Evolutionary conservation across 2,113 vertebrate genomes (phyloP), one percentile per base, ranked within the genome.

Genomic region (Andinoacara biseriatus): DNA sequence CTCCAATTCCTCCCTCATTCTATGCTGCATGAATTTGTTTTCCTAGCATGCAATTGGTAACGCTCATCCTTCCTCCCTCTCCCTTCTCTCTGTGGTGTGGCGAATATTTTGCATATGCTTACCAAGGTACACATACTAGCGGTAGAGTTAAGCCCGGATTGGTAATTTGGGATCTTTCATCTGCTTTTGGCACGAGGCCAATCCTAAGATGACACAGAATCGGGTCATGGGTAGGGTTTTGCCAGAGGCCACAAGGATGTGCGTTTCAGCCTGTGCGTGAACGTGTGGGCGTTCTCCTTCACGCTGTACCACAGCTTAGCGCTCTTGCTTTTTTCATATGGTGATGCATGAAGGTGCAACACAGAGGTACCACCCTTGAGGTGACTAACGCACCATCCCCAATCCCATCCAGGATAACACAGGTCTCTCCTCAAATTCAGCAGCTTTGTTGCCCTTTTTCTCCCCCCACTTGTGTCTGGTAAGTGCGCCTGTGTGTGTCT

Each of bases 91-190:
- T 52, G 63, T 43, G 80, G 74, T 79, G 81, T 59, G 77, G 86
- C 58, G 83, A 80, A 89, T 89, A 79, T 92, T 95, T 94, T 89
- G 92, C 90, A 94, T 93, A 81, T 60, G 75, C 74, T 94, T 87
- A 90, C 78, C 9, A 57, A 82, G 82, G 62, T 81, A 67, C 78
- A 35, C 10, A 61, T 62, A 74, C 13, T 54, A 67, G 80, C 52
- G 74, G 77, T 63, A 18, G 29, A 87, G 81, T 87, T 90, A 85
- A 92, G 87, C 90, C 80, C 80, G 22, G 81, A 87, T 91, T 40
- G 89, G 83, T 86, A 84, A 92, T 92, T 91, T 90, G 78, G 78
- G 82, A 90, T 93, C 84, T 91, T 89, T 91, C 87, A 85, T 91
- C 77, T 86, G 89, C 38, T 79, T 82, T 81, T 26, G 77, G 89